phyloP scores from a whole-genome alignment of 2,888 invertebrate genomes.

The Drosophila rellima region DNA sequence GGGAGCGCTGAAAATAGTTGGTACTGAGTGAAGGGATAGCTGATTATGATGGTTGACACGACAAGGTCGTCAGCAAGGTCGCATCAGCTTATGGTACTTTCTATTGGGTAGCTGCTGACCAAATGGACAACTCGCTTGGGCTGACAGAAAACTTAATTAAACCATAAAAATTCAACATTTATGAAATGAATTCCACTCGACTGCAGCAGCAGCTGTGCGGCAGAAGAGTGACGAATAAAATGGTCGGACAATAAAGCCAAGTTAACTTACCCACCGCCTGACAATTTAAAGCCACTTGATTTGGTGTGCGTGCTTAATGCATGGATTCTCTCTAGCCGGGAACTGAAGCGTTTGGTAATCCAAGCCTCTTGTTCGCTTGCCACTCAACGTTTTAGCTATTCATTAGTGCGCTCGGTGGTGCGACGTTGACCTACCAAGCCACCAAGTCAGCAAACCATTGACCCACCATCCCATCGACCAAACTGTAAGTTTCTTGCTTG shows the following conservation, averaged over 20 bases:
- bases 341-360: constrained; percentile 58
- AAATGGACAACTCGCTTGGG: constrained; percentile 10
- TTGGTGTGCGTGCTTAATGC: constrained; percentile 76
- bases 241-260: constrained; percentile 40
- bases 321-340: constrained; percentile 46
- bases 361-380: constrained; percentile 53
- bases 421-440: constrained; percentile 24
- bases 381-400: constrained; percentile 63
- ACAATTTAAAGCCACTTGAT: constrained; percentile 78
- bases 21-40: constrained; percentile 14
- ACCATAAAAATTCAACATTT: constrained; percentile 75
- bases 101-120: neutral
- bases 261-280: constrained; percentile 45
- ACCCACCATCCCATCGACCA: constrained; percentile 3
- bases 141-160: constrained; percentile 57
- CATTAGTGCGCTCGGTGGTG: constrained; percentile 44
- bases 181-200: constrained; percentile 57
- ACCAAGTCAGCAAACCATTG: constrained; percentile 5
- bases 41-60: constrained; percentile 26
- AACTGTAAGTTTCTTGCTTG: constrained; percentile 32
- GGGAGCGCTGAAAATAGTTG: constrained; percentile 28
- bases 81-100: constrained; percentile 20
- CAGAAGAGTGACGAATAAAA: constrained; percentile 9
- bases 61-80: constrained; percentile 73
- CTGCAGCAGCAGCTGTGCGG: constrained; percentile 21